phyloP scores from a whole-genome alignment of 2,113 vertebrate species.

The Pampusana beccarii region DNA sequence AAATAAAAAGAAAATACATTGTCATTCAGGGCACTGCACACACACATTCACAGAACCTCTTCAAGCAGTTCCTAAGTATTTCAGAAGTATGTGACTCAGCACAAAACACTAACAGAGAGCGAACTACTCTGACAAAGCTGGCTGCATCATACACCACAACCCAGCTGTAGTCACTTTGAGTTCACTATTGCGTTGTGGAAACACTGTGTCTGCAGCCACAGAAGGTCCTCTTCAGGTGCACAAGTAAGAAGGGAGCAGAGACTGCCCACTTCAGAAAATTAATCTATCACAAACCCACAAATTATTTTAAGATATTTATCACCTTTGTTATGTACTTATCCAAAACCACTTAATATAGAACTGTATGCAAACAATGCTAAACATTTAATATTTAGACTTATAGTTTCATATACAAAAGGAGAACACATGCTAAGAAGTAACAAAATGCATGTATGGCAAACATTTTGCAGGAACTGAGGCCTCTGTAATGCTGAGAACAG shows the following conservation, averaged over 20 bases:
- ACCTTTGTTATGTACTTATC: neutral
- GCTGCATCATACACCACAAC: neutral
- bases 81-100: neutral
- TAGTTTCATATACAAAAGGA: neutral
- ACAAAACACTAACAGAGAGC: neutral
- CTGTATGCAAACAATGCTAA: neutral
- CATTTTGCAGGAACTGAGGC: neutral
- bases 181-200: fast-evolving
- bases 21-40: neutral
- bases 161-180: neutral
- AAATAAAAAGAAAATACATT: neutral
- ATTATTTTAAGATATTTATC: neutral
- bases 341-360: neutral
- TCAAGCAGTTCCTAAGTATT: neutral
- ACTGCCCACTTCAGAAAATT: neutral
- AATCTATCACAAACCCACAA: neutral
- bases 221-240: neutral
- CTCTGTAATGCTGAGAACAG: neutral
- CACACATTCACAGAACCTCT: neutral
- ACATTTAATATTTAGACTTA: neutral
- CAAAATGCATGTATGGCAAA: neutral
- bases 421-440: neutral
- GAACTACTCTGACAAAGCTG: neutral
- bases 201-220: neutral
- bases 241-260: neutral